Evolutionary conservation across 2,888 invertebrate species (phyloP).

Genomic region (Agrilus mali): DNA sequence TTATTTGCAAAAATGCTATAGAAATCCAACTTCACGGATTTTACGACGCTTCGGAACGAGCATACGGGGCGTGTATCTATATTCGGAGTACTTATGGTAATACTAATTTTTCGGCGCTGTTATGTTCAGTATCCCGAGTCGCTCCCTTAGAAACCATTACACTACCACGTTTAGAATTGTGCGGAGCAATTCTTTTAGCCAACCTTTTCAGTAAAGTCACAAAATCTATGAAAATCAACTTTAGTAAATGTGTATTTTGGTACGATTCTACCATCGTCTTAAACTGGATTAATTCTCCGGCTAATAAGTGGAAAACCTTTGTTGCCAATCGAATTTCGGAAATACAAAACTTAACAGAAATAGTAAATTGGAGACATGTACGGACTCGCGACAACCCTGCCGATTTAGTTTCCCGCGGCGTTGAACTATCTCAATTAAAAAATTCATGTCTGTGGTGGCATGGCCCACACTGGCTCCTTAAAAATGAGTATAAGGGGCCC

Average conservation of each 20-base stretch:
- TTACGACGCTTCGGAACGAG: slow-evolving; percentile 15
- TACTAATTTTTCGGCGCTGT: neutral
- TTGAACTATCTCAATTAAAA: neutral
- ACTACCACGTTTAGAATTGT: slow-evolving; percentile 19
- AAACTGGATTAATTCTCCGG: slow-evolving; percentile 14
- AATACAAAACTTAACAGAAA: slow-evolving; percentile 6
- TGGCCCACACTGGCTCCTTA: slow-evolving; percentile 3
- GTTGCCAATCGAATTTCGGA: slow-evolving; percentile 14
- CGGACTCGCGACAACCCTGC: slow-evolving; percentile 9
- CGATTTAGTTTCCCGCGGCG: slow-evolving; percentile 9
- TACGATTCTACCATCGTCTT: slow-evolving; percentile 20
- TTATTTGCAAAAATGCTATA: neutral
- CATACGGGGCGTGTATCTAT: slow-evolving; percentile 17
- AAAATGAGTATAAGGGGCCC: neutral
- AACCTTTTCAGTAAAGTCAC: slow-evolving; percentile 8
- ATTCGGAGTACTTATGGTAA: slow-evolving; percentile 2
- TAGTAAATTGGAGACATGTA: slow-evolving; percentile 7
- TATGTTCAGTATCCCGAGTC: slow-evolving; percentile 8
- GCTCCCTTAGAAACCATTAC: slow-evolving; percentile 11
- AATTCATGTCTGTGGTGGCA: slow-evolving; percentile 5
- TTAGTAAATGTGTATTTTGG: slow-evolving; percentile 8
- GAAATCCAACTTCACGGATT: slow-evolving; percentile 15
- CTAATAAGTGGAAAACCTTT: slow-evolving; percentile 14
- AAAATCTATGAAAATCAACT: slow-evolving; percentile 1
- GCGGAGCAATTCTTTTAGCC: slow-evolving; percentile 17